Evolutionary conservation across 2,113 vertebrate genomes (phyloP), one percentile per base, ranked within the genome.

Genomic region (Sorex fumeus): DNA sequence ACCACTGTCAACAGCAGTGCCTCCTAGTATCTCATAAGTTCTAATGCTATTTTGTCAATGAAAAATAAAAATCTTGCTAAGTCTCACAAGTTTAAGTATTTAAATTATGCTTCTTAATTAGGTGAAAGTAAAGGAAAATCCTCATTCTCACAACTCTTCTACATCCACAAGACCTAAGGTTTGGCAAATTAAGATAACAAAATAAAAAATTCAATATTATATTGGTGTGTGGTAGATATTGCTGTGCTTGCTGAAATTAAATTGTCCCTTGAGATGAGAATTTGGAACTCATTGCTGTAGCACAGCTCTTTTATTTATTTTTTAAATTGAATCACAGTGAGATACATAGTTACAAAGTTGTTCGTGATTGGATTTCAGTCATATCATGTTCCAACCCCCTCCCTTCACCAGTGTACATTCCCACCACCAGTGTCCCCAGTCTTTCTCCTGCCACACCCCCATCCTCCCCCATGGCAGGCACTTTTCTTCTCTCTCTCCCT

Each of bases 61-160:
- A 21, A 62, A 83, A 93, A 94, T 50, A 71, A 74, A 93, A 45
- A 67, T 64, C 45, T 86, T 81, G 67, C 47, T 87, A 69, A 72
- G 16, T 69, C 27, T 84, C 53, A 88, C 87, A 69, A 89, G 13
- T 87, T 45, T 77, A 91, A 87, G 92, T 74, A 72, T 67, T 89
- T 91, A 92, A 93, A 93, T 88, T 84, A 78, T 85, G n/a, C 92
- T 80, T 86, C 40, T 92, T 86, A 88, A 36, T 88, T 77, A 70
- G 47, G 45, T 74, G 4, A 82, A 85, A 76, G 88, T 32, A 57
- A 70, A 86, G 74, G 43, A 71, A 79, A 84, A 47, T 90, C 8
- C 19, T 85, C 87, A 83, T 66, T 94, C 69, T 90, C 50, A 71
- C n/a, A 92, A 60, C 34, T 75, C 11, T 87, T 50, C 7, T 87